Base-by-base conservation (phyloP, 2,113 vertebrate species). In the Mohoua ochrocephala region DNA sequence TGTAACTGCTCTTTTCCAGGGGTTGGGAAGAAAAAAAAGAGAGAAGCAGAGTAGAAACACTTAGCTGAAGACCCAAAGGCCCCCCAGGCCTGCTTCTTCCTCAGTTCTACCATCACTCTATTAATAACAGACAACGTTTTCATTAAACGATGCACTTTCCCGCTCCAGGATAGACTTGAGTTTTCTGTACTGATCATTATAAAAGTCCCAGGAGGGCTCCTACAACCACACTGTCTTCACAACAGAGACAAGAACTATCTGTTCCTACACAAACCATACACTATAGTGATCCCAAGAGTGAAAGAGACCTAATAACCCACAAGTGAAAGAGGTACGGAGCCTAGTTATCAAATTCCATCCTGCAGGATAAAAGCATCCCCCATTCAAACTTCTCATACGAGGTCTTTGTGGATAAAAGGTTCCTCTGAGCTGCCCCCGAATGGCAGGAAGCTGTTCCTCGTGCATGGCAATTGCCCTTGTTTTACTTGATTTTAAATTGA, bases 111-210 rank as follows among this genome's bases (percentile, higher is more conserved):
- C 94, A 97, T 95, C 94, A 97, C 82, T 97, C 96, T 97, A 97
- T 98, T 97, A 96, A 97, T 95, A 97, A 97, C 95, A 88, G 93
- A 95, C 91, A 96, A 90, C 79, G 87, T 97, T 97, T 97, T 98
- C 97, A 98, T 96, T 97, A 96, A 97, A 95, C 63, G 94, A 96
- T 90, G 74, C 86, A 93, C 91, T 97, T 97, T 94, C 90, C 79
- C 71, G 94, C 95, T 98, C 94, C 88, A 96, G 95, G 96, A 97
- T 89, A 97, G 92, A 94, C 91, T 97, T 73, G 79, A 86, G 93
- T 97, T 97, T 98, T 97, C 91, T 91, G 97, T 91, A 78, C 96
- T 96, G 95, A 96, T 96, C 93, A 96, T 97, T 97, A 96, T 84
- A 96, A 91, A 87, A 92, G 87, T 97, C 95, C 87, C 87, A 80